Evolutionary conservation across 2,797 vertebrate species (phyloP).

Genomic region (Micropoecilia bifurca): DNA sequence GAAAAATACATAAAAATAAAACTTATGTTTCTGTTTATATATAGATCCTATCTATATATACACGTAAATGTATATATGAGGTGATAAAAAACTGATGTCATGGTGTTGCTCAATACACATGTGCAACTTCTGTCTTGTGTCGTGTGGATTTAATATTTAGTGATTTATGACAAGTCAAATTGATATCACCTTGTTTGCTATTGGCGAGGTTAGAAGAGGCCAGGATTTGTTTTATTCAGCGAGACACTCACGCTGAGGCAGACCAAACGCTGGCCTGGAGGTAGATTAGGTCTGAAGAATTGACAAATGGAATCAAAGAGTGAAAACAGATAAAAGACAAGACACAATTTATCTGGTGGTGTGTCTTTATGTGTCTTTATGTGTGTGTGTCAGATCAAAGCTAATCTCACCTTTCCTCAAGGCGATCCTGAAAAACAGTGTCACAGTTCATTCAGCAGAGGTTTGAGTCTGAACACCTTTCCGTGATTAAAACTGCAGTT

Average conservation of each 20-base stretch:
- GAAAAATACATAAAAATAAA: background rate
- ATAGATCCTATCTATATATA: background rate
- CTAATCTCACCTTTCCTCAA: conserved; percentile 45
- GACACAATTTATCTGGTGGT: conserved; percentile 27
- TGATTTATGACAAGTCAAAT: conserved; percentile 66
- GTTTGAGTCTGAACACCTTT: conserved; percentile 38
- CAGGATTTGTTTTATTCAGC: conserved; percentile 19
- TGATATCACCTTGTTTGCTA: conserved; percentile 49
- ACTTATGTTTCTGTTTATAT: background rate
- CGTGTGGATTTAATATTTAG: conserved; percentile 46
- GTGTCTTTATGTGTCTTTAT: conserved; percentile 8
- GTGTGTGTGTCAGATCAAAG: conserved; percentile 55
- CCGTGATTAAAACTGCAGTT: conserved; percentile 32
- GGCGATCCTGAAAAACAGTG: conserved; percentile 46
- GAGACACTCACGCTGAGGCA: conserved; percentile 25
- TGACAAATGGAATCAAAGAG: conserved; percentile 68
- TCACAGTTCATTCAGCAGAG: conserved; percentile 42
- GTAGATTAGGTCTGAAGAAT: conserved; percentile 48
- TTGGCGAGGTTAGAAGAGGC: conserved; percentile 30
- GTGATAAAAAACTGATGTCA: background rate
- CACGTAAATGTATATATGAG: background rate
- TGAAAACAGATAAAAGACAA: conserved; percentile 63
- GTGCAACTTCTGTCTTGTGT: conserved; percentile 46
- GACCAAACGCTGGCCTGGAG: conserved; percentile 51
- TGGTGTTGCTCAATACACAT: too few species aligned